A percentile compares a stretch with the other conserved stretches of the same genome.
Conservation (phyloP, 2,113 vertebrate species). For the Cochlearius cochlearius region DNA sequence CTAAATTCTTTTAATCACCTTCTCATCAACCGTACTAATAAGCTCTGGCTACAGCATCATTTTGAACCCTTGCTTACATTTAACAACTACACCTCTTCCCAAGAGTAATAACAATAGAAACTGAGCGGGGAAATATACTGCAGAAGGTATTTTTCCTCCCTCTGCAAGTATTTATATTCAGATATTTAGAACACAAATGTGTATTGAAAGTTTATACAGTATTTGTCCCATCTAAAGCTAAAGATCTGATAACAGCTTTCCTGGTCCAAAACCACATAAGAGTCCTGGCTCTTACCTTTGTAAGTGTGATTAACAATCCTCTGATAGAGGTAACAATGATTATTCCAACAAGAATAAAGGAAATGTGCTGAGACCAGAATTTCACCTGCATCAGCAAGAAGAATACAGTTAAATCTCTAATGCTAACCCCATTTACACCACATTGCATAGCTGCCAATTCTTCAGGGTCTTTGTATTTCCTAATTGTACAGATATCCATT, state of each 20-base stretch:
- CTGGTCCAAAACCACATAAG: background rate
- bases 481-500: background rate
- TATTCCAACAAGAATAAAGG: constrained; percentile 98
- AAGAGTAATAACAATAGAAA: background rate
- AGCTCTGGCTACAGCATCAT: background rate
- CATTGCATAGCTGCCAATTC: background rate
- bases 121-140: background rate
- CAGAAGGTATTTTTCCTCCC: background rate
- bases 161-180: background rate
- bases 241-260: background rate
- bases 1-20: background rate
- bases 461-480: background rate
- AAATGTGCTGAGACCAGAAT: constrained; percentile 99
- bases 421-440: background rate
- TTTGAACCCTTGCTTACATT: background rate
- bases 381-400: constrained; percentile 83
- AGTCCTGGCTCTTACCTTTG: constrained; percentile 83
- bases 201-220: background rate
- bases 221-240: background rate
- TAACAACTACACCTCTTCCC: background rate
- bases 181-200: background rate
- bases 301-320: constrained; percentile 95
- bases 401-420: background rate
- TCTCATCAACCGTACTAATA: background rate
- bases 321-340: constrained; percentile 98